A percentile compares a stretch with the other conserved stretches of the same genome.
phyloP scores from a whole-genome alignment of 2,888 invertebrate genomes.

The Trichopoda pennipes region DNA sequence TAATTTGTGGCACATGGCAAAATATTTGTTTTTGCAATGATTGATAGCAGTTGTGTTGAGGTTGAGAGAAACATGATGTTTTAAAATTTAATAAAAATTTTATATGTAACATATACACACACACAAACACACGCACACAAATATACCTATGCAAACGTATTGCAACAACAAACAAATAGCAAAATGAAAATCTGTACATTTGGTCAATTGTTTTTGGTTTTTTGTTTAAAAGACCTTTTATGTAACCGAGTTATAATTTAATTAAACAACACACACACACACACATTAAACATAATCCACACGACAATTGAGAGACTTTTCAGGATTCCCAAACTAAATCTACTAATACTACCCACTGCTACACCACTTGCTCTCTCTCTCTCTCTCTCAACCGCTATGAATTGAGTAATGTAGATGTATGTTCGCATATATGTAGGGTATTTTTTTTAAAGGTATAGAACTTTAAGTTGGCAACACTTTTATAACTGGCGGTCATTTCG shows the following conservation, averaged over 20 bases:
- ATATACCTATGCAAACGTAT: not conserved
- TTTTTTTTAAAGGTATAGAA: too few species aligned
- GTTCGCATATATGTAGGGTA: too few species aligned
- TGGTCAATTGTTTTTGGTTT: constrained; percentile 31
- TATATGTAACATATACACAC: constrained; percentile 10
- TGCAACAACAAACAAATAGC: constrained; percentile 3
- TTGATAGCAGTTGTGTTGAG: constrained; percentile 53
- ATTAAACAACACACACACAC: too few species aligned
- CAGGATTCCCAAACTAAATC: constrained; percentile 34
- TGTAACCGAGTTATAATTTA: constrained; percentile 53
- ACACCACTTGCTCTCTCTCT: too few species aligned
- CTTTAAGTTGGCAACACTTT: too few species aligned
- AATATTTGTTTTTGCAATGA: constrained; percentile 48
- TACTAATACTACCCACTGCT: constrained; percentile 21
- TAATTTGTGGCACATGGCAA: constrained; percentile 26
- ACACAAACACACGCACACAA: not conserved
- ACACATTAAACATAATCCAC: constrained; percentile 55
- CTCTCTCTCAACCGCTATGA: too few species aligned
- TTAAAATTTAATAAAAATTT: constrained; percentile 35
- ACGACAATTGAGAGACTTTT: constrained; percentile 33
- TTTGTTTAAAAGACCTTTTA: constrained; percentile 31
- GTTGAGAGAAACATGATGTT: constrained; percentile 49
- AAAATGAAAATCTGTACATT: constrained; percentile 11
- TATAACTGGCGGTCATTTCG: too few species aligned
- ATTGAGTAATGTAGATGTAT: too few species aligned